These are phyloP conservation scores for Caerostris darwini DNA, from an alignment of 1,140 invertebrate species.

Conservation along the genomic window DNA sequence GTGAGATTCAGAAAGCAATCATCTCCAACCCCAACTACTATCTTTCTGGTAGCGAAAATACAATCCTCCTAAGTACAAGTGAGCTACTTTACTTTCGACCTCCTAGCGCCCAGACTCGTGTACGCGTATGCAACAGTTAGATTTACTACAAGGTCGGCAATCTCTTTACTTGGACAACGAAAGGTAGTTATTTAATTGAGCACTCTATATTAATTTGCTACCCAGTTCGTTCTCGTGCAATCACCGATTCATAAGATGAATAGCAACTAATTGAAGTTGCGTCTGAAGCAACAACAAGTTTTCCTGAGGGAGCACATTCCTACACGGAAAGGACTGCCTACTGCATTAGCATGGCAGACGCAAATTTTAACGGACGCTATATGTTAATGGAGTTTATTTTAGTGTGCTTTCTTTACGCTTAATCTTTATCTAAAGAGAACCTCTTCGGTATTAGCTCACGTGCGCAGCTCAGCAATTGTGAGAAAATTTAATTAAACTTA, in stretches of 20 bases:
- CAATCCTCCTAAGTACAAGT: slow-evolving; percentile 13
- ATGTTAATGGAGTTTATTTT: slow-evolving; percentile 36
- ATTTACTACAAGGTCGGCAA: background rate
- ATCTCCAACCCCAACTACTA: slow-evolving; percentile 24
- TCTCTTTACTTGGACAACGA: slow-evolving; percentile 4
- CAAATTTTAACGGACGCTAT: slow-evolving; percentile 39
- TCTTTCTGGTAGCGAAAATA: slow-evolving; percentile 25
- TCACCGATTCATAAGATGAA: slow-evolving; percentile 64
- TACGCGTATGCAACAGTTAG: slow-evolving; percentile 30
- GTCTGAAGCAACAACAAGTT: background rate
- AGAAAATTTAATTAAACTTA: slow-evolving; percentile 67
- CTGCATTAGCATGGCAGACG: slow-evolving; percentile 52
- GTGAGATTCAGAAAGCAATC: slow-evolving; percentile 62
- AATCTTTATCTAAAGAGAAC: slow-evolving; percentile 29
- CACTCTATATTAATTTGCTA: slow-evolving; percentile 66
- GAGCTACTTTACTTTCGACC: slow-evolving; percentile 3
- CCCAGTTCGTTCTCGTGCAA: slow-evolving; percentile 55
- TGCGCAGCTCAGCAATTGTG: slow-evolving; percentile 4
- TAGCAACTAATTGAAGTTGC: slow-evolving; percentile 64
- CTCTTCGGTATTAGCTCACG: background rate
- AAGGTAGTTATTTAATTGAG: slow-evolving; percentile 63
- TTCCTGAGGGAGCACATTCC: slow-evolving; percentile 11
- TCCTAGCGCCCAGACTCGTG: background rate
- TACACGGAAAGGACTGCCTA: slow-evolving; percentile 23
- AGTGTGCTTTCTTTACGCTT: slow-evolving; percentile 32